These are phyloP conservation scores for Pitta sordida DNA, from an alignment of 2,113 vertebrate genomes.

Conservation along the genomic window DNA sequence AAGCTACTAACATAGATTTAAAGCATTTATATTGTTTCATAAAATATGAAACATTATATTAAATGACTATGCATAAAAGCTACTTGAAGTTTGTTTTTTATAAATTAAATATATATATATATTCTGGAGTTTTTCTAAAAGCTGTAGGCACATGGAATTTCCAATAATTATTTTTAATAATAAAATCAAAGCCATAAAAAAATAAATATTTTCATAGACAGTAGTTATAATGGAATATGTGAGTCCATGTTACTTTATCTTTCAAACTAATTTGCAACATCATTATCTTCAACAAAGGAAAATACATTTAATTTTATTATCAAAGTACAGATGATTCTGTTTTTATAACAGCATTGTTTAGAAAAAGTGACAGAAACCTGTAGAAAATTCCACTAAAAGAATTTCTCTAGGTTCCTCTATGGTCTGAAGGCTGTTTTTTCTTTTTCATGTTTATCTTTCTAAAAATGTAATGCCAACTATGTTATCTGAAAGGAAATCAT, in stretches of 20 bases:
- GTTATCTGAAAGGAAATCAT: not conserved
- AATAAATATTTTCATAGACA: not conserved
- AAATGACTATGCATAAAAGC: not conserved
- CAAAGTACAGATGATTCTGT: not conserved
- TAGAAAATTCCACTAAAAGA: not conserved
- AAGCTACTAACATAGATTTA: not conserved
- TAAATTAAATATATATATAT: not conserved
- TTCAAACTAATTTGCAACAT: not conserved
- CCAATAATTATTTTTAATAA: not conserved
- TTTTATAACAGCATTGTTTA: not conserved
- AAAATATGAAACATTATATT: not conserved
- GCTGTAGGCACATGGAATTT: not conserved
- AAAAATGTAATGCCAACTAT: not conserved
- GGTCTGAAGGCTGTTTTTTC: not conserved
- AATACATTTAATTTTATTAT: not conserved
- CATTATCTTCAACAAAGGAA: not conserved
- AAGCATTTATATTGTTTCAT: not conserved
- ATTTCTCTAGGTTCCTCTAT: not conserved
- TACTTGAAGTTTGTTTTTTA: not conserved
- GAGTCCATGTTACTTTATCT: not conserved
- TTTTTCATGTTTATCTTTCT: not conserved
- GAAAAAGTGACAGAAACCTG: not conserved
- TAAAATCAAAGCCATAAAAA: not conserved
- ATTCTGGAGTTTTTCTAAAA: not conserved
- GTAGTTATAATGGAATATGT: not conserved